Evolutionary conservation across 2,797 vertebrate genomes (phyloP).

Genomic region (Ptychadena robeensis): DNA sequence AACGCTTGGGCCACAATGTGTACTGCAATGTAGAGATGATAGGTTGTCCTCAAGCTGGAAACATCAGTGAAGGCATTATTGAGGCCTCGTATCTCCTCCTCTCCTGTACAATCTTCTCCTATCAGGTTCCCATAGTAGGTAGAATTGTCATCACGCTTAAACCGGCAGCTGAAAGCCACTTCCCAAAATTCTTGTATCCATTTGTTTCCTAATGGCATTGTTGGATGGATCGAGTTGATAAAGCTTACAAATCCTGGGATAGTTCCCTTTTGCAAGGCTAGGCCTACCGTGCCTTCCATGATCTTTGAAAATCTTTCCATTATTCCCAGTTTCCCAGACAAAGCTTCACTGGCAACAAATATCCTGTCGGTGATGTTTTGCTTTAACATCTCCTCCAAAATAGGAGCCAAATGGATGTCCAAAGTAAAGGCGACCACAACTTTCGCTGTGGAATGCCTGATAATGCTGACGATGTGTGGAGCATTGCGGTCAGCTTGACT

Average conservation of each 20-base stretch:
- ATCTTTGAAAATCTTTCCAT: slow-evolving; percentile 74
- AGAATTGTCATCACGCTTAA: slow-evolving; percentile 61
- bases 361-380: slow-evolving; percentile 82
- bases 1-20: slow-evolving; percentile 82
- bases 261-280: slow-evolving; percentile 76
- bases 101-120: slow-evolving; percentile 72
- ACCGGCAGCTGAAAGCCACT: slow-evolving; percentile 82
- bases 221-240: slow-evolving; percentile 76
- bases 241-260: slow-evolving; percentile 77
- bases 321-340: slow-evolving; percentile 83
- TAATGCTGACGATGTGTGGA: slow-evolving; percentile 71
- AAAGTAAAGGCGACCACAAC: slow-evolving; percentile 85
- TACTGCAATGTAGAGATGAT: slow-evolving; percentile 85
- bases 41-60: slow-evolving; percentile 82
- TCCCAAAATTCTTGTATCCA: slow-evolving; percentile 86
- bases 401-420: slow-evolving; percentile 82
- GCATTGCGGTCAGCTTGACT: slow-evolving; percentile 75
- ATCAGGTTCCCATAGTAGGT: slow-evolving; percentile 59
- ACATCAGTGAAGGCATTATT: slow-evolving; percentile 82
- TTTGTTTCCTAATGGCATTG: slow-evolving; percentile 66
- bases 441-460: slow-evolving; percentile 78
- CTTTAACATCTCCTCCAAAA: slow-evolving; percentile 75
- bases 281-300: slow-evolving; percentile 81
- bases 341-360: slow-evolving; percentile 86
- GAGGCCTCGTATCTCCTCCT: slow-evolving; percentile 73